Evolutionary conservation across 2,797 vertebrate species (phyloP).

Genomic region (Rhabdophis nuchalis): DNA sequence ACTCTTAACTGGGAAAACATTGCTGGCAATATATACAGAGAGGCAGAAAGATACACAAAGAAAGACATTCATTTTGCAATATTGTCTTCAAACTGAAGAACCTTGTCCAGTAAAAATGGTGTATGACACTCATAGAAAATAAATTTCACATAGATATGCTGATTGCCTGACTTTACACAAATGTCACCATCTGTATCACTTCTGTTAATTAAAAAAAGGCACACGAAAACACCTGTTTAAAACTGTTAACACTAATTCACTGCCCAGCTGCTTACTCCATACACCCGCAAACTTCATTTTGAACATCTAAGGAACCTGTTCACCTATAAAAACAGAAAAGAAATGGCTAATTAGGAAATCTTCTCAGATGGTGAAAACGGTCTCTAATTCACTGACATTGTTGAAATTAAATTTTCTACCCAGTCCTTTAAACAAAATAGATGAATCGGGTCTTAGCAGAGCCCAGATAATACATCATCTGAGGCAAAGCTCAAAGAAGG

Average conservation of each 20-base stretch:
- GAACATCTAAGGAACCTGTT: background rate
- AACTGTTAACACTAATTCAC: conserved; percentile 4
- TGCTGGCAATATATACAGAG: background rate
- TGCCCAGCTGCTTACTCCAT: conserved; percentile 2
- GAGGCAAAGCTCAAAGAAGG: too few species aligned
- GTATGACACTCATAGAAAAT: background rate
- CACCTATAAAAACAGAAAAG: background rate
- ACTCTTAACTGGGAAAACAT: conserved; percentile 26
- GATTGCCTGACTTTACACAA: conserved; percentile 30
- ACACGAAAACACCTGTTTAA: conserved; percentile 11
- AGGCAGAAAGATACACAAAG: background rate
- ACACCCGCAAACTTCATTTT: background rate
- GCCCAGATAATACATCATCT: background rate
- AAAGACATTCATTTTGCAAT: conserved; percentile 12
- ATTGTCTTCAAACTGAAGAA: conserved; percentile 37
- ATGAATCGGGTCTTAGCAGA: rapidly evolving
- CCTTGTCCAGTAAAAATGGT: conserved; percentile 44
- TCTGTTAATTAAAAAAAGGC: conserved; percentile 24
- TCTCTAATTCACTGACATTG: background rate
- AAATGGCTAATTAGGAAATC: background rate
- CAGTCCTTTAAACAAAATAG: background rate
- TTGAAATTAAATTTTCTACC: background rate
- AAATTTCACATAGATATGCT: conserved; percentile 31
- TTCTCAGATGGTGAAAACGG: background rate
- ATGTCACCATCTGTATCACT: conserved; percentile 21